These are phyloP conservation scores for Chaenogobius annularis DNA, from an alignment of 2,113 vertebrate species.

Conservation along the genomic window DNA sequence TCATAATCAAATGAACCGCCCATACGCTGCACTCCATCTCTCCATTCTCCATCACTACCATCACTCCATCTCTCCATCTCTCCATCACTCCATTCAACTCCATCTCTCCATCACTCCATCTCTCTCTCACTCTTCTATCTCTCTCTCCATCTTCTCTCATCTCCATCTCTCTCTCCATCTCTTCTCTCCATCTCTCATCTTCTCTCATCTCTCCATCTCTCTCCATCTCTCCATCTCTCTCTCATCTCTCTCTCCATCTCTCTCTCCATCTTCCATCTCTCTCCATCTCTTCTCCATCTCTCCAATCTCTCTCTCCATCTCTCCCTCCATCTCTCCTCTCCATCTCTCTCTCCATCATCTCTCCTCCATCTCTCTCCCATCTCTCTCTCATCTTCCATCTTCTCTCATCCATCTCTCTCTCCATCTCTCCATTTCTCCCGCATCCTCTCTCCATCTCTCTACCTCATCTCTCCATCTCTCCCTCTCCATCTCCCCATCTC, in stretches of 20 bases:
- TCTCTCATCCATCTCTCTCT: not conserved
- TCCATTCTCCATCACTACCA: too few relatives aligned
- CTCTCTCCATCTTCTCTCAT: not conserved
- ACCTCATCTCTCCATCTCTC: too few relatives aligned
- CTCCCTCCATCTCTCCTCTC: not conserved
- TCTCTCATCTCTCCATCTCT: not conserved
- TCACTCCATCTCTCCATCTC: too few relatives aligned
- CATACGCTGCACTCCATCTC: not conserved
- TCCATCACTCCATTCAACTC: too few relatives aligned
- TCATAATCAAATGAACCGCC: constrained; percentile 68
- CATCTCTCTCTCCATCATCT: not conserved
- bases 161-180: not conserved
- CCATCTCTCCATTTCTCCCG: not conserved
- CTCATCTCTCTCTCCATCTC: not conserved
- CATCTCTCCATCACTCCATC: too few relatives aligned
- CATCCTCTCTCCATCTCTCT: not conserved
- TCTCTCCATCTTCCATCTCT: too few relatives aligned
- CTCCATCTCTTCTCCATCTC: too few relatives aligned
- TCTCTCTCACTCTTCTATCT: not conserved
- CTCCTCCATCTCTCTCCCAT: not conserved
- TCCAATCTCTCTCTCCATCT: not conserved
- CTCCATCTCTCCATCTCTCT: not conserved
- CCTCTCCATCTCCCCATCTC: too few relatives aligned
- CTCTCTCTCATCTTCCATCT: not conserved
- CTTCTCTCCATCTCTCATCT: not conserved